Conservation (phyloP, 2,888 invertebrate genomes). For the Diabrotica balteata region DNA sequence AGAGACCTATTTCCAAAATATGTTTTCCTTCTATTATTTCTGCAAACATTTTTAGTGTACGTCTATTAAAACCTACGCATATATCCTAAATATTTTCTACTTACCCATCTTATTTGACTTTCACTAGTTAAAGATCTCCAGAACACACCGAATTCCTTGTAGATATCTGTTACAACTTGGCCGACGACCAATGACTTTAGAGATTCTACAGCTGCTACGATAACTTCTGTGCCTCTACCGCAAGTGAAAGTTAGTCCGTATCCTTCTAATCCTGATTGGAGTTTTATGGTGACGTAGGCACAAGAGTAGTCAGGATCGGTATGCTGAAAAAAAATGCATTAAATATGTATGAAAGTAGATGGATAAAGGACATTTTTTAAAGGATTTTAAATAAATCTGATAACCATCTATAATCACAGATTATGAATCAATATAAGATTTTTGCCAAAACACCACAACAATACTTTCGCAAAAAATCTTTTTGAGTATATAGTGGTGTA, state of each 20-base stretch:
- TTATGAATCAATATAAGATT: too few relatives aligned
- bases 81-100: slow-evolving; percentile 23
- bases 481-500: too few relatives aligned
- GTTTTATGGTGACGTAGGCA: slow-evolving; percentile 84
- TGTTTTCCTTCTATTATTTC: too few relatives aligned
- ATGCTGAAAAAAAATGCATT: slow-evolving; percentile 65
- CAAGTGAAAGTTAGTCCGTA: slow-evolving; percentile 88
- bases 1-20: too few relatives aligned
- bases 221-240: slow-evolving; percentile 88
- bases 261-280: slow-evolving; percentile 71
- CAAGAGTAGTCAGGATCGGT: slow-evolving; percentile 91
- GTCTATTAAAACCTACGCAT: not conserved
- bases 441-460: too few relatives aligned
- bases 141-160: slow-evolving; percentile 76
- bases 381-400: too few relatives aligned
- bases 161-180: slow-evolving; percentile 74
- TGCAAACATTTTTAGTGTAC: too few relatives aligned
- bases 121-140: slow-evolving; percentile 87
- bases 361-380: too few relatives aligned
- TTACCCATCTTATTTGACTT: slow-evolving; percentile 90
- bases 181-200: slow-evolving; percentile 76
- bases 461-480: too few relatives aligned
- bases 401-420: too few relatives aligned
- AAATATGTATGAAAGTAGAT: too few relatives aligned
- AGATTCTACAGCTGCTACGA: slow-evolving; percentile 77